Evolutionary conservation across 2,888 invertebrate genomes (phyloP).

Genomic region (Endomychus coccineus): DNA sequence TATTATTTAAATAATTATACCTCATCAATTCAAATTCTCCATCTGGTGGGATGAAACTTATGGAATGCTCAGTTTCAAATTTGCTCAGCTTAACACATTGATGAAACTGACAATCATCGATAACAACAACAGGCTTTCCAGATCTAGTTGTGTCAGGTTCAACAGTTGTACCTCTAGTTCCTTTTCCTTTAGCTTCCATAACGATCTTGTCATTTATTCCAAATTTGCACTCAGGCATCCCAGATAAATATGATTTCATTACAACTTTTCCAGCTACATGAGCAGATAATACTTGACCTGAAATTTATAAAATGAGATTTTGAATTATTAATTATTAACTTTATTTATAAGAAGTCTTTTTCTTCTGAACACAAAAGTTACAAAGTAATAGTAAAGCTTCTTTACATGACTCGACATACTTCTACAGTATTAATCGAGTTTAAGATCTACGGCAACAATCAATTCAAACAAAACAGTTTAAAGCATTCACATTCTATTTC

Average conservation of each 20-base stretch:
- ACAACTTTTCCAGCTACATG: slow-evolving; percentile 99
- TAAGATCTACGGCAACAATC: background rate
- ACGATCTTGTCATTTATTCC: slow-evolving; percentile 99
- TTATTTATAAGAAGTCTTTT: no score
- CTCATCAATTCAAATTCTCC: slow-evolving; percentile 99
- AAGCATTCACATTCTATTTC: no score
- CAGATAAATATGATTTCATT: slow-evolving; percentile 99
- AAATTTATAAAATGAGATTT: no score
- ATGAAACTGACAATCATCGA: slow-evolving; percentile 99
- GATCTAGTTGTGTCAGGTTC: slow-evolving; percentile 66
- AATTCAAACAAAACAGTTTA: no score
- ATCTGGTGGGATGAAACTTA: slow-evolving; percentile 99
- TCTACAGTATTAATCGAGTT: no score
- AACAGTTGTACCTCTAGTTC: slow-evolving; percentile 58
- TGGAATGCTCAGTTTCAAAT: slow-evolving; percentile 99
- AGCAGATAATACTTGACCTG: slow-evolving; percentile 94
- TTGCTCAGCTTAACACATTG: slow-evolving; percentile 99
- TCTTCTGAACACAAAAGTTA: no score
- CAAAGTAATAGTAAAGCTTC: no score
- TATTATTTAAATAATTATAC: slow-evolving; percentile 40
- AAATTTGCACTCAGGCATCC: slow-evolving; percentile 99
- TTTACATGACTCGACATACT: no score
- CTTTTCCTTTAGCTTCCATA: slow-evolving; percentile 89
- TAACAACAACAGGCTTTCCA: slow-evolving; percentile 98
- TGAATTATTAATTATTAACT: no score